Evolutionary conservation across 2,888 invertebrate species (phyloP).

Genomic region (Drosophila stalkeri): DNA sequence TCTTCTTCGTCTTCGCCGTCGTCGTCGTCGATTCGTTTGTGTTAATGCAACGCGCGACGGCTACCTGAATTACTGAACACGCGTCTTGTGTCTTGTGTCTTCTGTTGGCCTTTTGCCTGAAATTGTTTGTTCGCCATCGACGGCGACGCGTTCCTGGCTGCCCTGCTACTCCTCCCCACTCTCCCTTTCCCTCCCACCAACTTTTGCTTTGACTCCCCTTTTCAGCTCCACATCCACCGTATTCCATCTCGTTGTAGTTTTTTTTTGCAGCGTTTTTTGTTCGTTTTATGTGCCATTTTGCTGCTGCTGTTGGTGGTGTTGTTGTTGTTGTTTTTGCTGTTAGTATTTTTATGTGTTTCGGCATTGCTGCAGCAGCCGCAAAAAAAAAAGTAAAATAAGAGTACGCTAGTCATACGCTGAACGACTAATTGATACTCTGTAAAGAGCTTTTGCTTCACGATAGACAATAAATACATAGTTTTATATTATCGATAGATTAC

Average conservation of each 20-base stretch:
- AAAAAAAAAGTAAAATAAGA: conserved; percentile 29
- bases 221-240: conserved; percentile 18
- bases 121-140: conserved; percentile 79
- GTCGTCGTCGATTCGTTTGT: conserved; percentile 77
- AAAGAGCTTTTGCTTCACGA: no score
- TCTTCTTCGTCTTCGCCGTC: conserved; percentile 39
- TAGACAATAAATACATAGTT: not conserved
- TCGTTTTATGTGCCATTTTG: conserved; percentile 68
- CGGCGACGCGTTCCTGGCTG: conserved; percentile 68
- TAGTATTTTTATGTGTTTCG: conserved; percentile 76
- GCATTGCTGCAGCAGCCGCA: conserved; percentile 46
- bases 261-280: conserved; percentile 45
- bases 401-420: not conserved
- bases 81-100: conserved; percentile 83
- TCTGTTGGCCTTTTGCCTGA: conserved; percentile 68
- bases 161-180: conserved; percentile 22
- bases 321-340: conserved; percentile 37
- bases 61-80: conserved; percentile 85
- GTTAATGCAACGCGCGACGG: conserved; percentile 84
- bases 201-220: conserved; percentile 3
- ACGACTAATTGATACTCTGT: conserved; percentile 12
- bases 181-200: conserved; percentile 6
- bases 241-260: conserved; percentile 6
- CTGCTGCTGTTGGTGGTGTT: conserved; percentile 34
- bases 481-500: not conserved